Conservation (phyloP, 2,113 vertebrate genomes). For the Gallinago media region DNA sequence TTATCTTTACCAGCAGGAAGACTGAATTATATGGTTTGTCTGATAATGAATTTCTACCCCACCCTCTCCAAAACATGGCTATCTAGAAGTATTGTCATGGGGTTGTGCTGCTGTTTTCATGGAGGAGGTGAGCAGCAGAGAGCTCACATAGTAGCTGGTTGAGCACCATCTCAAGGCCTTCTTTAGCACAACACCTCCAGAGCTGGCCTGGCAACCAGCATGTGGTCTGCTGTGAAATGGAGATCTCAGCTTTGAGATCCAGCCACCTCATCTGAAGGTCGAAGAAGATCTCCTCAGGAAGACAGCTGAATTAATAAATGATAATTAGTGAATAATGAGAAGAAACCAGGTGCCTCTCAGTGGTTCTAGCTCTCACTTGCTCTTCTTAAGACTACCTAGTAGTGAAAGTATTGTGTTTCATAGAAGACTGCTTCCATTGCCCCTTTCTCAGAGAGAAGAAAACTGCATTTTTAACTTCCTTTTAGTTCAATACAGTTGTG, state of each 20-base stretch:
- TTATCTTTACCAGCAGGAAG: neutral
- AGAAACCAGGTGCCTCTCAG: neutral
- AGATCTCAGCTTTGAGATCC: neutral
- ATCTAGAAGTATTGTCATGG: neutral
- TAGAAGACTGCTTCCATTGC: neutral
- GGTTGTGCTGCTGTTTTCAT: neutral
- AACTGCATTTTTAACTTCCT: neutral
- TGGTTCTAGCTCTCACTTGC: neutral
- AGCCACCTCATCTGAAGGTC: neutral
- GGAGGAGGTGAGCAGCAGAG: neutral
- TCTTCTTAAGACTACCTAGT: neutral
- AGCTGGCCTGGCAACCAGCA: neutral
- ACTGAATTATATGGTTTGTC: neutral
- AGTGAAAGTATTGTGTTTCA: neutral
- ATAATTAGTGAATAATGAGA: neutral
- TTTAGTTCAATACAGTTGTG: neutral
- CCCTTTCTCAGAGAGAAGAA: neutral
- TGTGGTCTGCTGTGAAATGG: neutral
- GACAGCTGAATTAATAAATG: neutral
- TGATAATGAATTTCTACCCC: neutral
- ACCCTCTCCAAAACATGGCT: neutral
- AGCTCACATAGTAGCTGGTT: fast-evolving
- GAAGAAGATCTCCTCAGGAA: neutral
- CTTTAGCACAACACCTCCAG: neutral
- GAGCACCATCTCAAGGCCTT: neutral